A percentile compares a stretch with the other conserved stretches of the same genome.
phyloP scores from a whole-genome alignment of 2,888 invertebrate genomes.

The Microchrysa polita region DNA sequence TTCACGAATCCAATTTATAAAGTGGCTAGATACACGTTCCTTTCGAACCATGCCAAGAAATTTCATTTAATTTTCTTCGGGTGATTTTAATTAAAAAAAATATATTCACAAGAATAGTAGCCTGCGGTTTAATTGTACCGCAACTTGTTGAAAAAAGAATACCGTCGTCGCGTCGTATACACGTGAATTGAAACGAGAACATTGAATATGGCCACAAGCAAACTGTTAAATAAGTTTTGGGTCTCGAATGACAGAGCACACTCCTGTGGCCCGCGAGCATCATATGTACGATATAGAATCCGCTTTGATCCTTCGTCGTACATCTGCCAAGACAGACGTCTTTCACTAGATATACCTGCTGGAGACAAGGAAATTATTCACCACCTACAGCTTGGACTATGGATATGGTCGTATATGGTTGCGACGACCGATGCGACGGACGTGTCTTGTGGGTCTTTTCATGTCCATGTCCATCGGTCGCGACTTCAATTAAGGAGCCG shows the following conservation, averaged over 20 bases:
- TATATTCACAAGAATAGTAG: not conserved
- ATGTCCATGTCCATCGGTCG: not conserved
- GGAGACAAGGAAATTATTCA: constrained; percentile 31
- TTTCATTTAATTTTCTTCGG: not conserved
- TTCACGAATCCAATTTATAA: no score
- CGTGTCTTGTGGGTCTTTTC: no score
- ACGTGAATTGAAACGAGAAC: not conserved
- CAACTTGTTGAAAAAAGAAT: not conserved
- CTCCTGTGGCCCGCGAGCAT: constrained; percentile 24
- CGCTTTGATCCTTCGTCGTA: constrained; percentile 37
- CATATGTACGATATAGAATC: no score
- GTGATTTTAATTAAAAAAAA: constrained; percentile 19
- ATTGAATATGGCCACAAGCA: constrained; percentile 30
- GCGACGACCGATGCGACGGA: no score
- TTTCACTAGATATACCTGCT: not conserved
- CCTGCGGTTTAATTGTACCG: constrained; percentile 10
- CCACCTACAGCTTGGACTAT: constrained; percentile 31
- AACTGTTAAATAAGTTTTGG: constrained; percentile 33
- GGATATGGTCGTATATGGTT: no score
- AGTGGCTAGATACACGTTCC: no score
- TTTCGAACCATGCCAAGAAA: no score
- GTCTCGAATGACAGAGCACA: constrained; percentile 35
- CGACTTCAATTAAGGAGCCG: constrained; percentile 38
- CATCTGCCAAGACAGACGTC: constrained; percentile 35
- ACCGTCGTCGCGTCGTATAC: no score